Percentiles rank a stretch among this genome's conserved stretches.
These are phyloP conservation scores for Cactoblastis cactorum DNA, from an alignment of 2,888 invertebrate genomes.

Conservation along the genomic window DNA sequence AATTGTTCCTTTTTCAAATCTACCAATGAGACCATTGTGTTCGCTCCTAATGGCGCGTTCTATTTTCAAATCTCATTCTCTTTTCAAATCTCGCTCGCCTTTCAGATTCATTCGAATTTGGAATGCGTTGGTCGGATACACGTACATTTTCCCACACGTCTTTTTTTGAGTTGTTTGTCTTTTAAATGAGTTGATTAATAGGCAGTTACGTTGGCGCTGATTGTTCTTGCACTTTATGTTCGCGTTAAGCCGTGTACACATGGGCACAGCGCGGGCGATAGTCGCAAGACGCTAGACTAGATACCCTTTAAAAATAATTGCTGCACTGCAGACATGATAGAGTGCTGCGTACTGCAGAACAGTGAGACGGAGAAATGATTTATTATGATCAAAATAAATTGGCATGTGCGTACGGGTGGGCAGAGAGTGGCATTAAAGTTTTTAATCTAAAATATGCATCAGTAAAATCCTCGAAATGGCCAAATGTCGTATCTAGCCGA, in stretches of 20 bases:
- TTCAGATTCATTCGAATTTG: slow-evolving; percentile 78
- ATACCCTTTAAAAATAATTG: slow-evolving; percentile 34
- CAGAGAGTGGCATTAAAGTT: slow-evolving; percentile 51
- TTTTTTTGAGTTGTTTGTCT: slow-evolving; percentile 61
- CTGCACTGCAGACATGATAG: slow-evolving; percentile 35
- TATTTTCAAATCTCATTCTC: slow-evolving; percentile 79
- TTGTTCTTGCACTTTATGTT: slow-evolving; percentile 44
- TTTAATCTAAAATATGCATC: slow-evolving; percentile 75
- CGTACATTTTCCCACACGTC: slow-evolving; percentile 74
- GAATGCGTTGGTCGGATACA: slow-evolving; percentile 69
- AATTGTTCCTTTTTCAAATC: slow-evolving; percentile 80
- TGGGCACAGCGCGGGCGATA: not conserved
- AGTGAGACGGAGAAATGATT: slow-evolving; percentile 42
- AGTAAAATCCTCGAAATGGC: slow-evolving; percentile 64
- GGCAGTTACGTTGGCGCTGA: slow-evolving; percentile 55
- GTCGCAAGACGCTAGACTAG: slow-evolving; percentile 23
- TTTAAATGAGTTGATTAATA: slow-evolving; percentile 77
- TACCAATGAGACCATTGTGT: slow-evolving; percentile 78
- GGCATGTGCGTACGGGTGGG: slow-evolving; percentile 33
- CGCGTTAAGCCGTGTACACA: slow-evolving; percentile 16
- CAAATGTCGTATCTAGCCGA: slow-evolving; percentile 69
- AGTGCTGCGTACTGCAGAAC: slow-evolving; percentile 37
- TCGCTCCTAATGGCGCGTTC: slow-evolving; percentile 77
- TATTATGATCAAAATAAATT: slow-evolving; percentile 45
- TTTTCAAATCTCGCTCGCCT: slow-evolving; percentile 75